These are phyloP conservation scores for Apis cerana DNA, from an alignment of 1,140 invertebrate genomes.

Conservation along the genomic window DNA sequence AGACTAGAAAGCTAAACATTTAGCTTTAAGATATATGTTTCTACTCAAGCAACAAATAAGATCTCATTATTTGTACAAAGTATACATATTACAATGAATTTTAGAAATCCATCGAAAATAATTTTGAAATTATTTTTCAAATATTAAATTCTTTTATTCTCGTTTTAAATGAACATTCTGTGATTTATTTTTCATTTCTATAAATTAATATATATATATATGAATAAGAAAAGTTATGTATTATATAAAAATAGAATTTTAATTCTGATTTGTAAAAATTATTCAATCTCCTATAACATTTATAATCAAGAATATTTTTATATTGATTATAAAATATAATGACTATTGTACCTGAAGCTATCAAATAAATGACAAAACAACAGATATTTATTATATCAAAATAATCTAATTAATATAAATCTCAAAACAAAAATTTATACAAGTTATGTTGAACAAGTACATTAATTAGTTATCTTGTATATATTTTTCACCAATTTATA, in stretches of 20 bases:
- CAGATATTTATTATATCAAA: not conserved
- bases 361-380: constrained; percentile 44
- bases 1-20: constrained; percentile 14
- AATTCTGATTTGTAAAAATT: not conserved
- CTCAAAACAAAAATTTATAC: not conserved
- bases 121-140: constrained; percentile 8
- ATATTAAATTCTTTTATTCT: not conserved
- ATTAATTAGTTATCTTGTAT: not conserved
- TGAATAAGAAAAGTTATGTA: not conserved
- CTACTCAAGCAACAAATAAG: constrained; percentile 5
- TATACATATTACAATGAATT: not conserved
- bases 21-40: not conserved
- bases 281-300: not conserved
- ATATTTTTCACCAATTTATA: not conserved
- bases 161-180: not conserved
- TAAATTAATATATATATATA: not conserved
- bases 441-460: not conserved
- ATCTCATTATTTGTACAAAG: constrained; percentile 21
- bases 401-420: not conserved
- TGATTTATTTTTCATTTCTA: not conserved
- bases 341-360: constrained; percentile 56
- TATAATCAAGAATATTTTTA: constrained; percentile 29
- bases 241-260: not conserved
- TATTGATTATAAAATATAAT: constrained; percentile 16
- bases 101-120: not conserved